Base-by-base conservation (phyloP, 2,797 vertebrate species). In the Caiman crocodilus region DNA sequence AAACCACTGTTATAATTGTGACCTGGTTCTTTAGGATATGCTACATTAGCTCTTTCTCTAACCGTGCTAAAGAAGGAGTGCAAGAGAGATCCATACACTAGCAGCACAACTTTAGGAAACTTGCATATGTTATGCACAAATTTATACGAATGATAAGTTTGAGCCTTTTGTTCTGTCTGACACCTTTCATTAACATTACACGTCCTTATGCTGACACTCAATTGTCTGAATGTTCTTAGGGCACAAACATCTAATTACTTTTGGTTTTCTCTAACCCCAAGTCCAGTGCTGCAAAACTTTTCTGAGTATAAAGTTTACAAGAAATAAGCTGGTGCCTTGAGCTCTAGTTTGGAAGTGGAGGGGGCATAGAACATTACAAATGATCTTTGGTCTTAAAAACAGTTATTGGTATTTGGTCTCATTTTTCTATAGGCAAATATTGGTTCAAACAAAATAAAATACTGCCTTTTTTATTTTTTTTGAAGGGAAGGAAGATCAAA, bases 401-500 rank as follows among this genome's bases (percentile, higher is more conserved):
- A 60, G 30, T 14, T 32, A 11, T 55, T 82, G 14, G 28, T 30
- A 10, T 80, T 61, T 67, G 15, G 30, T 83, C 80, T 57, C 13
- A 7, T 79, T 82, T 71, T n/a, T 7, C 28, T 25, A 16, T 26
- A 32, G 14, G 50, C 69, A 23, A 63, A 78, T 50, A 60, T 4
- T 7, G 3, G 3, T 78, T 80, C 56, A 61, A 82, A 35, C 32
- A 79, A 65, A 67, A 12, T 67, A 28, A 14, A 1, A 28, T 56
- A n/a, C 20, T 15, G 26, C 3, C 21, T 71, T 71, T 35, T 59
- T 25, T 14, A n/a, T 30, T 79, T 10, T 79, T 17, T 57, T 55
- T 16, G 79, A 1, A 12, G 80, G 82, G 30, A 84, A 92, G 85
- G 90, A 76, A 23, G 79, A 95, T 87, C 63, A 64, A 82, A 32